Evolutionary conservation across 2,797 vertebrate genomes (phyloP), one percentile per base, ranked within the genome.

Genomic region (Rhinichthys osculus): DNA sequence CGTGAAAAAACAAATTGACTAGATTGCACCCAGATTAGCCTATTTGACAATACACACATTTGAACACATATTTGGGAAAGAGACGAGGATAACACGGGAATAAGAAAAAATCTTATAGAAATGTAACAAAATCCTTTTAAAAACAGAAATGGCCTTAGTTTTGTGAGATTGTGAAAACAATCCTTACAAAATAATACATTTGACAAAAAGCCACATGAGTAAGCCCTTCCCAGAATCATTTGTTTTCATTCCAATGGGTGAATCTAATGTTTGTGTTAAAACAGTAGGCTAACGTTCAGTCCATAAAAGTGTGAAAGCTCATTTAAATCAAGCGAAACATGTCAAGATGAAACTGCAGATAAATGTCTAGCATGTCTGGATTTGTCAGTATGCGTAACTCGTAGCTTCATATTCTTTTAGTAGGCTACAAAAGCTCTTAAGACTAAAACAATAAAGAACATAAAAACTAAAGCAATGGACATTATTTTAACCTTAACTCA

Each of bases 311-410:
- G 27, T 52, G 30, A 78, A 54, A 71, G 13, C 35, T 40, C 27
- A 67, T 16, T 73, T 50, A 14, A 64, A 74, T 7, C 11, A 47
- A 82, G 67, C 1, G 5, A 27, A 80, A 54, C 47, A 9, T 69
- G 62, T 59, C 77, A 64, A 35, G 38, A 57, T 84, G 35, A 21
- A 50, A 40, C 9, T 47, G 27, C 33, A 0, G 33, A 78, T 74
- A 5, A 71, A 52, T 14, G 59, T 40, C 44, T 40, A 14, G 33
- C 47, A 16, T 72, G 76, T 71, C 62, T 79, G 76, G 67, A 79
- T 71, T 72, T n/a, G 83, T 71, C 83, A 38, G 50, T 78, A 4
- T 71, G 62, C 3, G 11, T 47, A 73, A 42, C 13, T 67, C 21
- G 57, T 14, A 7, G 30, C 38, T 76, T 67, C 30, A 64, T 33